These are phyloP conservation scores for Tragopan temminckii DNA, from an alignment of 2,797 vertebrate genomes.

Conservation along the genomic window DNA sequence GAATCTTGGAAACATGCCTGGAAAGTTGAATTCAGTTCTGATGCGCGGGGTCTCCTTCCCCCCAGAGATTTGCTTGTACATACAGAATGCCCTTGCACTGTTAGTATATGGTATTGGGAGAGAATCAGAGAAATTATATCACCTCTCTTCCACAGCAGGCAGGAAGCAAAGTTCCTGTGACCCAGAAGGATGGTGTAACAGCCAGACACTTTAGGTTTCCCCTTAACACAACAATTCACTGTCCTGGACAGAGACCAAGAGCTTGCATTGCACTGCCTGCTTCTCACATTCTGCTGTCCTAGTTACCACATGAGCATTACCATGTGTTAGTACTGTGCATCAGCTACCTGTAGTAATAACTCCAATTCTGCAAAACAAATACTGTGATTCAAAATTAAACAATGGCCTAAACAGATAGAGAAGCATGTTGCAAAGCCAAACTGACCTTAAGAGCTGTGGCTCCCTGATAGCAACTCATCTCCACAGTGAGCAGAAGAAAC, in stretches of 20 bases:
- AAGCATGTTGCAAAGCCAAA: background rate
- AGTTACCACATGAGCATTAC: background rate
- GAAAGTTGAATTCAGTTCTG: background rate
- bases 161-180: background rate
- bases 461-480: background rate
- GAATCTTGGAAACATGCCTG: conserved; percentile 43
- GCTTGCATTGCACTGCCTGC: background rate
- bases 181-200: background rate
- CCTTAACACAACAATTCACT: background rate
- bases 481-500: background rate
- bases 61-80: background rate
- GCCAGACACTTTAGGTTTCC: background rate
- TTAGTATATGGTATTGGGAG: background rate
- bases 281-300: conserved; percentile 14
- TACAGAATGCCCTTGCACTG: background rate
- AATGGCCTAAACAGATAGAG: background rate
- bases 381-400: background rate
- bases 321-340: background rate
- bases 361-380: background rate
- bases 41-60: background rate
- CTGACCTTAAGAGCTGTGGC: background rate
- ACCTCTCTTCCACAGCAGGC: background rate
- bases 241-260: background rate
- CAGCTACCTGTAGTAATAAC: background rate
- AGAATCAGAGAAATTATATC: background rate